These are phyloP conservation scores for Oscarella lobularis DNA, from an alignment of 37 sponge, comb jelly and placozoan species.

Conservation along the genomic window DNA sequence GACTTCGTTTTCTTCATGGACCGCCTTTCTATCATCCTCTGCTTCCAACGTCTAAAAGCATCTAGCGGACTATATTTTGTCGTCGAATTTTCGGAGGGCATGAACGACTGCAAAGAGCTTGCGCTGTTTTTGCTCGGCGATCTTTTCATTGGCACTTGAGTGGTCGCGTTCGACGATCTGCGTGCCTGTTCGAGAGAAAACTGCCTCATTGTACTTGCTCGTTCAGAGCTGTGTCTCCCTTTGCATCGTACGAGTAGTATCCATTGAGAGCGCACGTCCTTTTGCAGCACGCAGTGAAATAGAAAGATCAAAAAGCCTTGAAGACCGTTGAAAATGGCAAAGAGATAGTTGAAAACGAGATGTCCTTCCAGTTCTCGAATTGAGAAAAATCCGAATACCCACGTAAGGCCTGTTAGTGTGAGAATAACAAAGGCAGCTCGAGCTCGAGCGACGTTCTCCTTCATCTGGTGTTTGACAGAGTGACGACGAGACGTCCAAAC, in stretches of 20 bases:
- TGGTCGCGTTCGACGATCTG: too few species aligned
- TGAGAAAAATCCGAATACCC: slow-evolving; percentile 48
- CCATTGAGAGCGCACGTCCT: slow-evolving; percentile 35
- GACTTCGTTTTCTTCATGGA: too few species aligned
- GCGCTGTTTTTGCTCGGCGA: too few species aligned
- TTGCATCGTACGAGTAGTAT: background rate
- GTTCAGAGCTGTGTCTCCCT: background rate
- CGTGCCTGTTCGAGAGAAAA: too few species aligned
- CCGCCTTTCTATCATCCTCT: too few species aligned
- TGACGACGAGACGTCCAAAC: background rate
- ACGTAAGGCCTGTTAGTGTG: slow-evolving; percentile 35
- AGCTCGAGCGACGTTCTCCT: background rate
- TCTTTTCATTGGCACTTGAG: too few species aligned
- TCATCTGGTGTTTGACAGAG: background rate
- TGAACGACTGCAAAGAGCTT: too few species aligned
- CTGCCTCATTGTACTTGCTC: slow-evolving; percentile 1
- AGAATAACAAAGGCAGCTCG: slow-evolving; percentile 7
- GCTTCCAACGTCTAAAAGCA: too few species aligned
- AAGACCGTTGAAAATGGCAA: slow-evolving; percentile 30
- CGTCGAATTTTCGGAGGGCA: too few species aligned
- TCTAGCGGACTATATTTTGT: too few species aligned
- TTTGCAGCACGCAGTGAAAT: slow-evolving; percentile 34
- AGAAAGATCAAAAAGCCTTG: slow-evolving; percentile 50
- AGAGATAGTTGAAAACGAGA: slow-evolving; percentile 32
- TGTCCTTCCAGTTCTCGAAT: slow-evolving; percentile 6